A percentile compares a stretch with the other conserved stretches of the same genome.
These are phyloP conservation scores for Cherax destructor DNA, from an alignment of 1,140 invertebrate genomes.

Conservation along the genomic window DNA sequence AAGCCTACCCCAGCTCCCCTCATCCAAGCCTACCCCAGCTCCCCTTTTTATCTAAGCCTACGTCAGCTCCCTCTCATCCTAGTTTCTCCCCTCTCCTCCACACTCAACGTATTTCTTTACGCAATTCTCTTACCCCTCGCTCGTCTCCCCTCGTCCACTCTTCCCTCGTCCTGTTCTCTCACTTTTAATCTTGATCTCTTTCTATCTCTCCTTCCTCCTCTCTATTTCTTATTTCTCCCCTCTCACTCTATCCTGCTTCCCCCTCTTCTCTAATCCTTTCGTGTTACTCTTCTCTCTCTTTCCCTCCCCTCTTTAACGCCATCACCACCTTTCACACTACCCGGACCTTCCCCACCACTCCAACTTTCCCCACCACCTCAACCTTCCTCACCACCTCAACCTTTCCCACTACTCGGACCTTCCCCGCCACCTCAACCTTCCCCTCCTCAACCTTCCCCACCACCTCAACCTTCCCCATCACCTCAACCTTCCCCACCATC, in stretches of 20 bases:
- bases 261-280: not conserved
- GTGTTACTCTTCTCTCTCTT: not conserved
- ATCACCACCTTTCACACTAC: too few relatives aligned
- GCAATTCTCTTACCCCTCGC: not conserved
- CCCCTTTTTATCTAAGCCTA: not conserved
- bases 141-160: too few relatives aligned
- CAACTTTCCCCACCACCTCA: too few relatives aligned
- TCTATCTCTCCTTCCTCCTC: not conserved
- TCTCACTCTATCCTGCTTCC: not conserved
- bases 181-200: not conserved
- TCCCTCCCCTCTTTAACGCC: not conserved
- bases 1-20: too few relatives aligned
- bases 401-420: too few relatives aligned
- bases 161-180: not conserved
- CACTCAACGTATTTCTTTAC: not conserved
- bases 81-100: not conserved
- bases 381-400: too few relatives aligned
- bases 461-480: too few relatives aligned
- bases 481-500: too few relatives aligned
- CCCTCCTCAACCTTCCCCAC: too few relatives aligned
- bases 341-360: too few relatives aligned
- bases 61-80: not conserved
- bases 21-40: too few relatives aligned
- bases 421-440: too few relatives aligned
- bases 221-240: not conserved